Conservation (phyloP, 2,797 vertebrate species). For the Danio tinwini region DNA sequence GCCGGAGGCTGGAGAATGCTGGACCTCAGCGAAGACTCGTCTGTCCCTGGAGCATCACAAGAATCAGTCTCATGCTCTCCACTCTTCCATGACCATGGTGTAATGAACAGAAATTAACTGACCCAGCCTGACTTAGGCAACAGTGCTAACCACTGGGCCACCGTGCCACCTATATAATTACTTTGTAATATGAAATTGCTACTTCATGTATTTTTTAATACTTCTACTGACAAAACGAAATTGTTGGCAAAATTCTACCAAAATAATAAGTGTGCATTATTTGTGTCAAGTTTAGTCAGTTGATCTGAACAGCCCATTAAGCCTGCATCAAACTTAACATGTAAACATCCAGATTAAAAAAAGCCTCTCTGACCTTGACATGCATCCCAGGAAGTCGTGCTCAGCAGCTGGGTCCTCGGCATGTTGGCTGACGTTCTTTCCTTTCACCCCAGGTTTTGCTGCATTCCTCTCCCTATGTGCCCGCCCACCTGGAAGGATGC, state of each 20-base stretch:
- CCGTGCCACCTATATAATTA: neutral
- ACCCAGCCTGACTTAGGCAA: too few relatives aligned
- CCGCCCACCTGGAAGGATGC: slow-evolving; percentile 66
- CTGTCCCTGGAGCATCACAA: too few relatives aligned
- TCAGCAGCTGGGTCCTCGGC: slow-evolving; percentile 79
- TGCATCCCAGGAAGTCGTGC: slow-evolving; percentile 95
- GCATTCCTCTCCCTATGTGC: slow-evolving; percentile 76
- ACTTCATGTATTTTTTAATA: too few relatives aligned
- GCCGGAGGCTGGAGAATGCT: too few relatives aligned
- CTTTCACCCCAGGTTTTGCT: slow-evolving; percentile 71
- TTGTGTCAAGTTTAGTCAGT: too few relatives aligned
- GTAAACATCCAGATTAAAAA: neutral
- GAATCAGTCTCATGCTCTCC: too few relatives aligned
- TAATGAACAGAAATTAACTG: too few relatives aligned
- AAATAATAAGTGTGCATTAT: neutral
- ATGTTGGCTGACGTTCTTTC: slow-evolving; percentile 76
- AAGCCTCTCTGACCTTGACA: slow-evolving; percentile 86
- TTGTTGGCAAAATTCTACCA: neutral
- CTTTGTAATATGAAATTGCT: too few relatives aligned
- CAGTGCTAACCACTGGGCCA: too few relatives aligned
- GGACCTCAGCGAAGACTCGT: too few relatives aligned
- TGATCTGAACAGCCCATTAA: neutral
- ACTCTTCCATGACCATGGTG: too few relatives aligned
- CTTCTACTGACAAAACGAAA: neutral
- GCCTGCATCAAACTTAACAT: neutral